phyloP scores from a whole-genome alignment of 2,113 vertebrate genomes.

The Pterocles gutturalis region DNA sequence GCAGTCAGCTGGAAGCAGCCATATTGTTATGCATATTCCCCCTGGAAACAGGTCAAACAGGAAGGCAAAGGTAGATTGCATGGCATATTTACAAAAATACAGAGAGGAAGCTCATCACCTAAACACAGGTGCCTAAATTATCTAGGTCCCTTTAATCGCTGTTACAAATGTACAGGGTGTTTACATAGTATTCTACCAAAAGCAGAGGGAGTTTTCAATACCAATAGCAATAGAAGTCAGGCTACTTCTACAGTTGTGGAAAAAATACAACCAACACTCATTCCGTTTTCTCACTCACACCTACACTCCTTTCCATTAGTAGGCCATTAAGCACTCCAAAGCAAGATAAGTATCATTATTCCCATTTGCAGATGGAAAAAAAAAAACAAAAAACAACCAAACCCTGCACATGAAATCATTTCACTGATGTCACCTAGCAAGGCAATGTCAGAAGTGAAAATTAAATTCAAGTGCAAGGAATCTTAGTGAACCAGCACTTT shows the following conservation, averaged over 20 bases:
- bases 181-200: background rate
- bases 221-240: background rate
- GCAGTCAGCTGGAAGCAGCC: background rate
- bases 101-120: background rate
- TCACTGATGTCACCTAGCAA: background rate
- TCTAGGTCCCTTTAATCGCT: background rate
- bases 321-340: background rate
- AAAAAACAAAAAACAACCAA: background rate
- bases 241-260: background rate
- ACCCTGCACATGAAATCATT: background rate
- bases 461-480: background rate
- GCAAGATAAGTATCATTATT: background rate
- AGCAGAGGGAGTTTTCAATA: background rate
- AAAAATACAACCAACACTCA: background rate
- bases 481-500: background rate
- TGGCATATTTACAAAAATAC: background rate
- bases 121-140: background rate
- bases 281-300: background rate
- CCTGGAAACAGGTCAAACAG: background rate
- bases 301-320: background rate
- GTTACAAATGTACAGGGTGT: background rate
- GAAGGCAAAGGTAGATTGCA: background rate
- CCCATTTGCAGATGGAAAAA: background rate
- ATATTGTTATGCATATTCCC: background rate
- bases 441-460: background rate